A percentile compares a stretch with the other conserved stretches of the same genome.
Evolutionary conservation across 1,140 invertebrate genomes (phyloP).

Genomic region (Archegozetes longisetosus): DNA sequence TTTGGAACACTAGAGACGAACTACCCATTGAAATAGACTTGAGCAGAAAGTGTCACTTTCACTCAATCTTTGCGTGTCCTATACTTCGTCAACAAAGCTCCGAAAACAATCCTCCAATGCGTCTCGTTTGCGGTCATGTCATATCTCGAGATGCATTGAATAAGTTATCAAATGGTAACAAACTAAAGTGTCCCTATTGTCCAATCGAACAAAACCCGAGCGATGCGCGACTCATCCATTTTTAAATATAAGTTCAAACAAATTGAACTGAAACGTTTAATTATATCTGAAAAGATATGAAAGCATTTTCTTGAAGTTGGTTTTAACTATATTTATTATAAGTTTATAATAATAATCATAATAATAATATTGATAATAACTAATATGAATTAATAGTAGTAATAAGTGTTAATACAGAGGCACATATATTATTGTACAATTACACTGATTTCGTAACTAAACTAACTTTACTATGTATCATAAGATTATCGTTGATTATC

Average conservation of each 20-base stretch:
- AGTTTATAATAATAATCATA: too few species aligned
- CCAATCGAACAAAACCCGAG: slow-evolving; percentile 85
- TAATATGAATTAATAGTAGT: too few species aligned
- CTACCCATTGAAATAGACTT: slow-evolving; percentile 86
- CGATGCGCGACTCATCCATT: slow-evolving; percentile 79
- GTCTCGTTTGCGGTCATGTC: slow-evolving; percentile 90
- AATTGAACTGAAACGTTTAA: too few species aligned
- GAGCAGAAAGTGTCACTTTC: slow-evolving; percentile 69
- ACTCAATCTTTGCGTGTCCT: slow-evolving; percentile 96
- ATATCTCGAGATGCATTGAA: slow-evolving; percentile 91
- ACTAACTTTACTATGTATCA: too few species aligned
- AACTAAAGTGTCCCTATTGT: slow-evolving; percentile 96
- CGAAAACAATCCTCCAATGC: slow-evolving; percentile 91
- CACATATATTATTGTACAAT: too few species aligned
- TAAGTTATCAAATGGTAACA: slow-evolving; percentile 79
- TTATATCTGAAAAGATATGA: too few species aligned
- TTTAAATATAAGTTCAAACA: slow-evolving; percentile 42
- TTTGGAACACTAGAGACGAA: slow-evolving; percentile 91
- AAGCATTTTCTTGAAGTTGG: too few species aligned
- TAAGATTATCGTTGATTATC: too few species aligned
- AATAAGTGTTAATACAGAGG: too few species aligned
- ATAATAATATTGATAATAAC: too few species aligned
- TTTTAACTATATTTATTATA: too few species aligned
- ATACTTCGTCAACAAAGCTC: slow-evolving; percentile 91
- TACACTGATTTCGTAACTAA: too few species aligned